Percentiles rank a stretch among this genome's conserved stretches.
Conservation (phyloP, 1,140 invertebrate species). For the Drosophila pachea region DNA sequence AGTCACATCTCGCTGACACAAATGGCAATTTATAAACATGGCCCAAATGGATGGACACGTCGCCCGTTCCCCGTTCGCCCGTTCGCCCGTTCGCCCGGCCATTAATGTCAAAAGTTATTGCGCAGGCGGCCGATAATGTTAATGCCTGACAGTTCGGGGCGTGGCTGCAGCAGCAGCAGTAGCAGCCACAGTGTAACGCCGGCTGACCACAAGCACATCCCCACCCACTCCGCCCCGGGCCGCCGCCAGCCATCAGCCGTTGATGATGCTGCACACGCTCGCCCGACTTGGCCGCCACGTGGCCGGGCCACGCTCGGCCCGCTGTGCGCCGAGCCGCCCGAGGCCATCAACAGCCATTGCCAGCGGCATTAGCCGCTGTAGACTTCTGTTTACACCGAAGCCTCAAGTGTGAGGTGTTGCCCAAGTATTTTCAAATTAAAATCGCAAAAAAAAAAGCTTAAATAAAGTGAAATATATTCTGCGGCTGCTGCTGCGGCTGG, state of each 20-base stretch:
- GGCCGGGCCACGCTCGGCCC: conserved; percentile 59
- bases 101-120: conserved; percentile 77
- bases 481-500: conserved; percentile 22
- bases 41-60: conserved; percentile 42
- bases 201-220: conserved; percentile 67
- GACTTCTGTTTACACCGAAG: conserved; percentile 61
- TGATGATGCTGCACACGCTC: conserved; percentile 72
- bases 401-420: conserved; percentile 15
- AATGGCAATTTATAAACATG: conserved; percentile 69
- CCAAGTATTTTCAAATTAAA: conserved; percentile 33
- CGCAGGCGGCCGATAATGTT: conserved; percentile 67
- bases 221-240: conserved; percentile 8
- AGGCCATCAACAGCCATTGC: conserved; percentile 33
- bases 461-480: conserved; percentile 13
- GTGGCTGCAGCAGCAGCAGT: too few species aligned
- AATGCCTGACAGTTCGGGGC: conserved; percentile 20
- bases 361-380: conserved; percentile 61
- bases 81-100: conserved; percentile 39
- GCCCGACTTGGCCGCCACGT: conserved; percentile 68
- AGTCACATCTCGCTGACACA: conserved; percentile 45
- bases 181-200: conserved; percentile 19
- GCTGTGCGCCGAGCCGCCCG: conserved; percentile 47
- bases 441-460: not conserved
- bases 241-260: conserved; percentile 35
- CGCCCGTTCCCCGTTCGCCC: conserved; percentile 7